A percentile compares a stretch with the other conserved stretches of the same genome.
phyloP scores from a whole-genome alignment of 2,888 invertebrate species.

The Drosophila sordidula region DNA sequence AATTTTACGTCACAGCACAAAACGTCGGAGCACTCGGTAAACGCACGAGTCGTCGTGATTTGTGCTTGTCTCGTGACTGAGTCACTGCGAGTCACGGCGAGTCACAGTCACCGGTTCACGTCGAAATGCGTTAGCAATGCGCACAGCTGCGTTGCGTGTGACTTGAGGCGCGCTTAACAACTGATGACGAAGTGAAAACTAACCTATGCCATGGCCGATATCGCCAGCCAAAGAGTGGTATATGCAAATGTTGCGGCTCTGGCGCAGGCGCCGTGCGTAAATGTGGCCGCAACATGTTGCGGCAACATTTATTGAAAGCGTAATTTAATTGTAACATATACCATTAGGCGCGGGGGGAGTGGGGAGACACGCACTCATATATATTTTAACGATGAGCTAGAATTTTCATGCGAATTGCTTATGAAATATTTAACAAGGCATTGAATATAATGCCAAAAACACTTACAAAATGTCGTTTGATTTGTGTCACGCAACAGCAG shows the following conservation, averaged over 20 bases:
- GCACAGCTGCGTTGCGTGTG: conserved; percentile 59
- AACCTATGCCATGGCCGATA: conserved; percentile 43
- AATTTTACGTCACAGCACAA: conserved; percentile 15
- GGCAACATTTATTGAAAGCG: conserved; percentile 70
- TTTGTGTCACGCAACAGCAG: conserved; percentile 67
- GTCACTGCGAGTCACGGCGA: conserved; percentile 40
- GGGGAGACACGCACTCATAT: background rate
- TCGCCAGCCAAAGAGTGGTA: conserved; percentile 17
- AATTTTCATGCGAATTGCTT: conserved; percentile 45
- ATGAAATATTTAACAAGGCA: conserved; percentile 71
- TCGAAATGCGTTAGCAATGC: no score
- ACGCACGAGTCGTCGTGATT: conserved; percentile 16
- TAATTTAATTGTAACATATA: conserved; percentile 69
- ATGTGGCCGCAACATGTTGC: conserved; percentile 64
- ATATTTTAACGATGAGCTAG: conserved; percentile 1
- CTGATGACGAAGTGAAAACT: conserved; percentile 53
- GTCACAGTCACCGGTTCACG: conserved; percentile 41
- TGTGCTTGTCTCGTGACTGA: conserved; percentile 12
- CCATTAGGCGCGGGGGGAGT: background rate
- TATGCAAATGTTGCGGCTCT: conserved; percentile 60
- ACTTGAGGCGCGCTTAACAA: conserved; percentile 74
- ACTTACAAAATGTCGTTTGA: conserved; percentile 57
- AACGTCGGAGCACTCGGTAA: conserved; percentile 13
- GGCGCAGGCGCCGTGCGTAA: conserved; percentile 35
- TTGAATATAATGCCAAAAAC: conserved; percentile 33